Base-by-base conservation (phyloP, 2,797 vertebrate genomes). In the Pseudomugil gertrudae region DNA sequence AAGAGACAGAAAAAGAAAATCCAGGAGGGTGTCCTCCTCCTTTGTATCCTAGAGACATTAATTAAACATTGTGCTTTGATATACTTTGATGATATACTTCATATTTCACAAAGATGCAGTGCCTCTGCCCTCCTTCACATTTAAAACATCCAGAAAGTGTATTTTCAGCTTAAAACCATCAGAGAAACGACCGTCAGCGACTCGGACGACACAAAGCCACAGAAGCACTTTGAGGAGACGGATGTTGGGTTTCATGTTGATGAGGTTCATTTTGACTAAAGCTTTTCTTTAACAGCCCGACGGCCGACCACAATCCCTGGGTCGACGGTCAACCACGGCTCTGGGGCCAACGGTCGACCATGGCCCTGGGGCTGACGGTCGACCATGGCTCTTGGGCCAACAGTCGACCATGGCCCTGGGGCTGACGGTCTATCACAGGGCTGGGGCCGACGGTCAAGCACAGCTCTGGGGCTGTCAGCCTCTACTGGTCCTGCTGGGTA, bases 51-150 rank as follows among this genome's bases (percentile, higher is more conserved):
- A 91, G 91, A 92, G 91, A 94, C 92, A 90, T 91, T 87, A 89
- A 88, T 92, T 93, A 91, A 93, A 94, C 92, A 92, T 94, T 94
- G 94, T 94, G 94, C 94, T 94, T 94, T 93, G 83, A 93, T 94
- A 94, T 93, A 93, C 86, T 92, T 94, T 93, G 88, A 91, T 92
- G 91, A 91, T 93, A 93, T 92, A 94, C 90, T 93, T 93, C 81
- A 90, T 92, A 92, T 92, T 93, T 92, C 90, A 93, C 92, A 94
- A 91, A 93, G 90, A 93, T 84, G 89, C 89, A 84, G 91, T 74
- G 83, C 89, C 86, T 90, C 88, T 89, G 84, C 82, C 81, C 84
- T 85, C 85, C 67, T 89, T 91, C 90, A 90, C 86, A 87, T 86
- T 84, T 84, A 84, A 89, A 92, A 91, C 90, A 92, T 88, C 71